Evolutionary conservation across 92 coral and sea anemone genomes (phyloP).

Genomic region (Zoanthus sociatus): DNA sequence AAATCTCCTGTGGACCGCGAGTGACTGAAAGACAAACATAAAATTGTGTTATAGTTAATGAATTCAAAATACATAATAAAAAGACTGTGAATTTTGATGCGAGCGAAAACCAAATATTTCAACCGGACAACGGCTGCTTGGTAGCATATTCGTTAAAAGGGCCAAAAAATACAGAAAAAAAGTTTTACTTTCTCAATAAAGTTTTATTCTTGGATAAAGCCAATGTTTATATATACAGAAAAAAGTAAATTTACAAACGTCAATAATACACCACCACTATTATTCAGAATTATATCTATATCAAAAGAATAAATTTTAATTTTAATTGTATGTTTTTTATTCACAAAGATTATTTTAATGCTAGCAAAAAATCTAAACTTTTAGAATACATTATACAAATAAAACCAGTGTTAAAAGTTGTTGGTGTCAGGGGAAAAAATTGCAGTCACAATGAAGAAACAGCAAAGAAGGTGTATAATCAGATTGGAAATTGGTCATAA

Average conservation of each 20-base stretch:
- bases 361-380: not conserved
- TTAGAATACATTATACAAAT: slow-evolving; percentile 20
- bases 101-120: slow-evolving; percentile 42
- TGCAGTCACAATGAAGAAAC: not conserved
- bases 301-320: slow-evolving; percentile 46
- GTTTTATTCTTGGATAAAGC: not conserved
- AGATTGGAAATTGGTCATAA: slow-evolving; percentile 31
- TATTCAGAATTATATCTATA: slow-evolving; percentile 29
- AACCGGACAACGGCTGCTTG: slow-evolving; percentile 27
- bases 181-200: not conserved
- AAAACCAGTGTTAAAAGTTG: not conserved
- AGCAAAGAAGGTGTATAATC: not conserved
- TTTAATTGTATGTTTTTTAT: slow-evolving; percentile 26
- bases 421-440: not conserved
- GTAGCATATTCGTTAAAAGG: slow-evolving; percentile 17
- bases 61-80: slow-evolving; percentile 52
- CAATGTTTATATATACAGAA: not conserved
- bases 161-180: not conserved
- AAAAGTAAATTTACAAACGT: slow-evolving; percentile 4
- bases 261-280: slow-evolving; percentile 3
- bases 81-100: slow-evolving; percentile 46
- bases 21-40: slow-evolving; percentile 42
- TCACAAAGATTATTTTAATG: slow-evolving; percentile 2
- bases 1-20: slow-evolving; percentile 31
- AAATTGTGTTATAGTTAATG: slow-evolving; percentile 53